Percentiles rank a stretch among this genome's conserved stretches.
Conservation (phyloP, 1,140 invertebrate genomes). For the Trinorchestia longiramus region DNA sequence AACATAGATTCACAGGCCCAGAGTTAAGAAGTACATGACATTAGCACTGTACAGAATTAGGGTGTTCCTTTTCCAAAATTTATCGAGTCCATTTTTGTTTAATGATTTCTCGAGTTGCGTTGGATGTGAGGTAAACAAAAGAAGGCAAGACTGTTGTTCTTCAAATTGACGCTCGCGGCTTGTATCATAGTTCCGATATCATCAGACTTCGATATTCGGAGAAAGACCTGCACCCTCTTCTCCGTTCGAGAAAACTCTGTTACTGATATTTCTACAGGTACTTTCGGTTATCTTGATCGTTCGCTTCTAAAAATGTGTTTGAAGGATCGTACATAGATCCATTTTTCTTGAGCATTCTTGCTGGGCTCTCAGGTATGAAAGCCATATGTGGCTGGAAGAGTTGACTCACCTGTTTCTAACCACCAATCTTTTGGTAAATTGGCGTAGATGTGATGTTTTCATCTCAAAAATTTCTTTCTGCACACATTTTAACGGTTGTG, state of each 20-base stretch:
- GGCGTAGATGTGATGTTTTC: background rate
- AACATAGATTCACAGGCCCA: no score
- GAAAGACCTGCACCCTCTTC: background rate
- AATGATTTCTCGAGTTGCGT: background rate
- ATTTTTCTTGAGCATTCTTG: background rate
- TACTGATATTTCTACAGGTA: background rate
- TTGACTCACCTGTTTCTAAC: background rate
- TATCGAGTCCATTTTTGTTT: background rate
- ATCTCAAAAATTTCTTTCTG: background rate
- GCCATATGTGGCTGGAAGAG: background rate
- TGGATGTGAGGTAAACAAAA: background rate
- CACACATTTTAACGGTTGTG: background rate
- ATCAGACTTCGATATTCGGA: background rate
- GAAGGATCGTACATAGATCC: background rate
- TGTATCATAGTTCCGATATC: background rate
- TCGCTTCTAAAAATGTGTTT: background rate
- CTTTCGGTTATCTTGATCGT: background rate
- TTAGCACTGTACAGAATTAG: no score
- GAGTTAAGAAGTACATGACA: no score
- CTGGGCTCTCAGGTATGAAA: background rate
- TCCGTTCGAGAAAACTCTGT: background rate
- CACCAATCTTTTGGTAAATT: background rate
- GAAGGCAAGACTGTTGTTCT: background rate
- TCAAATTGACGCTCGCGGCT: background rate
- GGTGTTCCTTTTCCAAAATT: no score